Evolutionary conservation across 2,888 invertebrate species (phyloP), one percentile per base, ranked within the genome.

Genomic region (Tenthredo distinguenda): DNA sequence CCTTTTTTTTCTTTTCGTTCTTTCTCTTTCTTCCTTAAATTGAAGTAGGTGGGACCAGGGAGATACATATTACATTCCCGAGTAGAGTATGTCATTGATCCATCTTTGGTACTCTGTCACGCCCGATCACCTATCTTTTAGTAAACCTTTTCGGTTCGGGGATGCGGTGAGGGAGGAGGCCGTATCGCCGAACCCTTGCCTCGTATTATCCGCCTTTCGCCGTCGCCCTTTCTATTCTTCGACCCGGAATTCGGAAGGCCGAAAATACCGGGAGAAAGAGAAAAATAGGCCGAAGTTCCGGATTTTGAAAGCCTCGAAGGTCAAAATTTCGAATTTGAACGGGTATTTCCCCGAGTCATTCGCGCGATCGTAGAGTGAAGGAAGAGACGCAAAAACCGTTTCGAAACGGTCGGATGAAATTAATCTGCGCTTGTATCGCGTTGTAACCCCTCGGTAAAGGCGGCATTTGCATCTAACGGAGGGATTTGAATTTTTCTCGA

Each of bases 401-500:
- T n/a, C 34, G n/a, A 50, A 34, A 55, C 10, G 6, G 77, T 77
- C 18, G 55, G 77, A n/a, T 18, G 77, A 55, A 55, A 77, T 77
- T 77, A 77, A 77, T 77, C 55, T n/a, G 77, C 31, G 77, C 55
- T 55, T 77, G 77, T 77, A 77, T 77, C 77, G 34, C 77, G 55
- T 77, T 77, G 77, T 55, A 77, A 55, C 77, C 55, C 50, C 50
- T 77, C 40, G 77, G 55, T 10, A 40, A 77, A 77, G 18, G 77
- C 50, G 34, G 34, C 50, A 77, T 77, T 77, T 77, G 77, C 77
- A 77, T 77, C 77, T n/a, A 77, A 77, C 77, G 55, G 77, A 77
- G 26, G 77, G 77, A 50, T 77, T 77, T 77, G 50, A 77, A 77
- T 77, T 77, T 77, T 77, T 77, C 77, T 31, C 55, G 77, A 77